Evolutionary conservation across 2,888 invertebrate species (phyloP).

Genomic region (Germaria angustata): DNA sequence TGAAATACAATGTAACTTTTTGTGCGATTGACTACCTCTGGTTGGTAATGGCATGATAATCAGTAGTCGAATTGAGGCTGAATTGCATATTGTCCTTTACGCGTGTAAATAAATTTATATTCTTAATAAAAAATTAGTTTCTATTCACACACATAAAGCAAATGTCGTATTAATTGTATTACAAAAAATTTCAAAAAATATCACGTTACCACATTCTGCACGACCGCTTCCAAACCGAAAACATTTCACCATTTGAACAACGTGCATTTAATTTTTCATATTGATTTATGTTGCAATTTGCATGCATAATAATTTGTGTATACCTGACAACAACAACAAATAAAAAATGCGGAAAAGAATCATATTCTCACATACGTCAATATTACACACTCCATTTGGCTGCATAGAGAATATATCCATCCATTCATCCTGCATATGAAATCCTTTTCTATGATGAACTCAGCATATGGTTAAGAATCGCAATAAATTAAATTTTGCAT

Average conservation of each 20-base stretch:
- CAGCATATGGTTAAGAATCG: slow-evolving; percentile 34
- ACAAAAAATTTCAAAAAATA: slow-evolving; percentile 27
- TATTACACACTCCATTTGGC: neutral
- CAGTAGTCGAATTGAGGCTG: too few relatives aligned
- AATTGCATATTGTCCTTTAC: too few relatives aligned
- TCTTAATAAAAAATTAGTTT: neutral
- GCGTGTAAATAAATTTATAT: too few relatives aligned
- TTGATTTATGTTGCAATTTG: slow-evolving; percentile 60
- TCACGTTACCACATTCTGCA: slow-evolving; percentile 48
- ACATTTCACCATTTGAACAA: slow-evolving; percentile 18
- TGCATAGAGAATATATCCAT: neutral
- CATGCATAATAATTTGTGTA: slow-evolving; percentile 69
- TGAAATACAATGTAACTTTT: too few relatives aligned
- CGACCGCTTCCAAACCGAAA: slow-evolving; percentile 42
- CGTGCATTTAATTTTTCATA: slow-evolving; percentile 41
- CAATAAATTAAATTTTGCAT: slow-evolving; percentile 60
- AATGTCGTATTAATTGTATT: slow-evolving; percentile 5
- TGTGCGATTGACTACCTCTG: too few relatives aligned
- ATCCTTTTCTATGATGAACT: slow-evolving; percentile 8
- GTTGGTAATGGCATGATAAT: too few relatives aligned
- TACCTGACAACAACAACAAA: slow-evolving; percentile 61
- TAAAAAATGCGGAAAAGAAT: slow-evolving; percentile 17
- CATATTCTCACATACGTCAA: slow-evolving; percentile 14
- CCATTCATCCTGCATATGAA: too few relatives aligned
- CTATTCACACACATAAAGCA: neutral